Conservation (phyloP, 2,888 invertebrate species). For the Aethes cnicana region DNA sequence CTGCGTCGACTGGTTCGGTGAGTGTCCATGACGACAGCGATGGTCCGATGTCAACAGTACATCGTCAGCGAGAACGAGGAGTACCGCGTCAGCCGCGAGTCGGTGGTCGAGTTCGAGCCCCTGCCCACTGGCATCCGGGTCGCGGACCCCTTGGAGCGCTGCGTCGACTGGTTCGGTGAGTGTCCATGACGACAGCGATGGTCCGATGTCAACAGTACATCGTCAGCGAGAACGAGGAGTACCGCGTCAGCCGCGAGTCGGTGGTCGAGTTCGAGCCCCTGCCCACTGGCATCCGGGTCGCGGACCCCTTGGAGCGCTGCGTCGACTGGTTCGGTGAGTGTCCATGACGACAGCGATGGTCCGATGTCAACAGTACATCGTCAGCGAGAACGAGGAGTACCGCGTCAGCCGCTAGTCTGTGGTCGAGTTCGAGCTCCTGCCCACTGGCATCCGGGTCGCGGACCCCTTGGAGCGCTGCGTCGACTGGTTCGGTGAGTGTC, state of each 20-base stretch:
- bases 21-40: too few relatives aligned
- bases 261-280: conserved; percentile 74
- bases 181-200: too few relatives aligned
- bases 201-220: too few relatives aligned
- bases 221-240: conserved; percentile 75
- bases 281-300: conserved; percentile 57
- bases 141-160: conserved; percentile 65
- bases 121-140: conserved; percentile 61
- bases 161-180: conserved; percentile 76
- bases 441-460: too few relatives aligned
- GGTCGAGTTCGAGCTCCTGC: too few relatives aligned
- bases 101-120: conserved; percentile 73
- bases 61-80: conserved; percentile 78
- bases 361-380: too few relatives aligned
- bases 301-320: conserved; percentile 67
- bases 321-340: conserved; percentile 77
- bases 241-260: conserved; percentile 68
- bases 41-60: too few relatives aligned
- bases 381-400: too few relatives aligned
- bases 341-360: too few relatives aligned
- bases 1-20: conserved; percentile 75
- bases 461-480: too few relatives aligned
- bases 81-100: conserved; percentile 66
- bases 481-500: too few relatives aligned
- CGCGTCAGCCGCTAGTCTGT: too few relatives aligned